phyloP scores from a whole-genome alignment of 2,888 invertebrate species.

The Agelastica alni region DNA sequence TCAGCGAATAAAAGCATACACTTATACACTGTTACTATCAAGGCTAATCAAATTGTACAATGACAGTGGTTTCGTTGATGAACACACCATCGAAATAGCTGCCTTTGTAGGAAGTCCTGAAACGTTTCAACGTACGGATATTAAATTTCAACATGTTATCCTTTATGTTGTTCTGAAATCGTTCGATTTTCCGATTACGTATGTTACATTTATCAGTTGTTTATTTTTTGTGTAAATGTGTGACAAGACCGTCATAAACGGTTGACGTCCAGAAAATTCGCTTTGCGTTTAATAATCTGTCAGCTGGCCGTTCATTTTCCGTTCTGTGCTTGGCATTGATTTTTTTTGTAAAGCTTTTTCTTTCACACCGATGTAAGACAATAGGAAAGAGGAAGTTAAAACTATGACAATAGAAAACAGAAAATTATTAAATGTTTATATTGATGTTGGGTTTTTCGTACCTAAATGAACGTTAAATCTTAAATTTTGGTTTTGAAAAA shows the following conservation, averaged over 20 bases:
- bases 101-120: slow-evolving; percentile 25
- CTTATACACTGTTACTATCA: slow-evolving; percentile 37
- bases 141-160: slow-evolving; percentile 37
- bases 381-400: too few species aligned
- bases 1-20: slow-evolving; percentile 8
- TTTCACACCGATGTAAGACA: too few species aligned
- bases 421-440: too few species aligned
- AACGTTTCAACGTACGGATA: slow-evolving; percentile 39
- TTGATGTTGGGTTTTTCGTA: too few species aligned
- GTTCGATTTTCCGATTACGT: slow-evolving; percentile 27
- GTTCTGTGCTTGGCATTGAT: too few species aligned
- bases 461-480: too few species aligned
- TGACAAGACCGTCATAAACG: not conserved
- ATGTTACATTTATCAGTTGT: slow-evolving; percentile 9
- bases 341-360: too few species aligned
- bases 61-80: slow-evolving; percentile 37
- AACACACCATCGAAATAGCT: slow-evolving; percentile 28
- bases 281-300: not conserved
- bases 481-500: too few species aligned
- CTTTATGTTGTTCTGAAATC: slow-evolving; percentile 8
- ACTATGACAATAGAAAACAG: too few species aligned
- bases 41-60: slow-evolving; percentile 39
- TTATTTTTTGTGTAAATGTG: not conserved
- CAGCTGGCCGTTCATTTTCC: not conserved
- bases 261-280: not conserved